Base-by-base conservation (phyloP, 2,888 invertebrate species). In the Orthosia gothica region DNA sequence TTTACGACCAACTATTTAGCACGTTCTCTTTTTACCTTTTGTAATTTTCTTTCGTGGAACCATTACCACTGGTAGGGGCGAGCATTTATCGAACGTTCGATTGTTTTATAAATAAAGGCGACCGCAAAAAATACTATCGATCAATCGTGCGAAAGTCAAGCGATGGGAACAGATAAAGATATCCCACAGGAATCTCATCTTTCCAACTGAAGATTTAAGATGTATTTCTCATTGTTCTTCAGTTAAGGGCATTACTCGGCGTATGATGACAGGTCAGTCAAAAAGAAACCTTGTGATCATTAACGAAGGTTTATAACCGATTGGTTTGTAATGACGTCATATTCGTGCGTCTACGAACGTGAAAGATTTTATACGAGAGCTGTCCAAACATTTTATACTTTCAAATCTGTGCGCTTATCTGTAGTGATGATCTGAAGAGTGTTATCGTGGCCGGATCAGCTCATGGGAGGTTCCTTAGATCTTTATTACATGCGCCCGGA, bases 341-440 rank as follows among this genome's bases (percentile, higher is more conserved):
- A 95, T 93, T 93, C 94, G 93, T 93, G 93, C 93, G 93, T 92
- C 91, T 87, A 91, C 91, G 92, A 92, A 95, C 95, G 95, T 94
- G 95, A 95, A 95, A 95, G 94, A 95, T 95, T 94, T 95, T 94
- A 93, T 96, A 95, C 94, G 93, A 91, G 94, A 93, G 93, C 94
- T 95, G 96, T 96, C 96, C 95, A 95, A 96, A 96, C 96, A 95
- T 94, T 96, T 96, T 96, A 96, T 96, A 96, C 96, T 96, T 96
- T 96, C 96, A 96, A 96, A 96, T 96, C 91, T 91, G 88, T 90
- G 91, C 88, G 90, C 90, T 93, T 95, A 96, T 96, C 96, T 94
- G 90, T 93, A 92, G 96, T 94, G 96, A 94, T 94, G 96, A 96
- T 96, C 96, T 94, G 95, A 94, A 92, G 90, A 91, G 92, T 88